Evolutionary conservation across 2,888 invertebrate genomes (phyloP).

Genomic region (Drosophila hamatofila): DNA sequence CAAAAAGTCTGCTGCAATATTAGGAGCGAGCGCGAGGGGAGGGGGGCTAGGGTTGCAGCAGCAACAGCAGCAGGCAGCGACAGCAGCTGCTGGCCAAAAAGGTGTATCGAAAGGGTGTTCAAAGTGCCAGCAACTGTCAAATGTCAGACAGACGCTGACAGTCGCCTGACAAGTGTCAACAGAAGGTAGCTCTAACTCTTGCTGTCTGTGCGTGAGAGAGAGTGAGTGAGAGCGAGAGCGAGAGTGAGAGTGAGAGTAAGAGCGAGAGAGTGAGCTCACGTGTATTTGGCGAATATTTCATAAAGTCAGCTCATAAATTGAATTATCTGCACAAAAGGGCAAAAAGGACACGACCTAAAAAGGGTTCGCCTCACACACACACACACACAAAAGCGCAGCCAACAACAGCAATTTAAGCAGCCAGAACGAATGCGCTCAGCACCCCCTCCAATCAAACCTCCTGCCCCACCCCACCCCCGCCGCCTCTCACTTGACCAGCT

Average conservation of each 20-base stretch:
- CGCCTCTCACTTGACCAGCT: slow-evolving; percentile 36
- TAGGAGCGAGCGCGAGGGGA: slow-evolving; percentile 27
- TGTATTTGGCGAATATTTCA: slow-evolving; percentile 60
- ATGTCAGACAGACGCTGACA: slow-evolving; percentile 73
- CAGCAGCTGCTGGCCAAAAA: slow-evolving; percentile 54
- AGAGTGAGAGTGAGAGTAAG: slow-evolving; percentile 6
- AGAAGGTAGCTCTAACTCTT: slow-evolving; percentile 42
- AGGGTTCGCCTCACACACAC: slow-evolving; percentile 28
- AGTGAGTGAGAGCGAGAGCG: background rate
- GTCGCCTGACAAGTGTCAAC: slow-evolving; percentile 78
- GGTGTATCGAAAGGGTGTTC: slow-evolving; percentile 58
- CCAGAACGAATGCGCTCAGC: slow-evolving; percentile 46
- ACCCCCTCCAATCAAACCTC: background rate
- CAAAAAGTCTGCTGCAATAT: slow-evolving; percentile 66
- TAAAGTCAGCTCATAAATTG: slow-evolving; percentile 71
- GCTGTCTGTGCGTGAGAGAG: background rate
- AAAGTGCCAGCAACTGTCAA: slow-evolving; percentile 70
- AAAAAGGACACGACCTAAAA: slow-evolving; percentile 53
- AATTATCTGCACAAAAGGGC: slow-evolving; percentile 67
- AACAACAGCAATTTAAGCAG: slow-evolving; percentile 41
- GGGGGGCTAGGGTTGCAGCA: slow-evolving; percentile 22
- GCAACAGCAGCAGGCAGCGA: slow-evolving; percentile 35
- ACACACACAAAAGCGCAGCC: slow-evolving; percentile 12
- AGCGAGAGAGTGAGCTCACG: slow-evolving; percentile 31
- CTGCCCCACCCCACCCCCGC: background rate